phyloP scores from a whole-genome alignment of 2,113 vertebrate species.

The Hylia prasina region DNA sequence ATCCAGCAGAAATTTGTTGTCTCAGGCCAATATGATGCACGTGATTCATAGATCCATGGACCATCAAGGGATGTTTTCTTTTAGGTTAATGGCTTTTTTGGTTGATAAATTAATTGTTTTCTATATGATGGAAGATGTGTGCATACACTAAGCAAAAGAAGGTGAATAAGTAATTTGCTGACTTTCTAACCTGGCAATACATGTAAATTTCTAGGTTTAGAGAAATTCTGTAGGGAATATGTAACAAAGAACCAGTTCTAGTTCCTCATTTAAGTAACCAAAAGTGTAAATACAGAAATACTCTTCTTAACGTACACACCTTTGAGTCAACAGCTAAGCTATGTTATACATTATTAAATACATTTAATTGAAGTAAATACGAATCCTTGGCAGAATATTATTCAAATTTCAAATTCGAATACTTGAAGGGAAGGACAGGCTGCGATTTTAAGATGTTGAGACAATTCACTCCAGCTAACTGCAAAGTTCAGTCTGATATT shows the following conservation, averaged over 20 bases:
- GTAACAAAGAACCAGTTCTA: not conserved
- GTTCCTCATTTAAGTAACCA: not conserved
- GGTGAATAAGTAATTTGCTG: not conserved
- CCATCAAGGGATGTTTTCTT: not conserved
- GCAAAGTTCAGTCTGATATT: not conserved
- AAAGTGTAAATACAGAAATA: not conserved
- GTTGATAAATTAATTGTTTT: not conserved
- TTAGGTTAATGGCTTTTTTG: not conserved
- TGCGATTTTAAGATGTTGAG: not conserved
- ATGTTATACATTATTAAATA: not conserved
- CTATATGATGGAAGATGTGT: not conserved
- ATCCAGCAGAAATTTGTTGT: not conserved
- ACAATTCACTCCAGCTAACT: not conserved
- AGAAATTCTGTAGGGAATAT: not conserved
- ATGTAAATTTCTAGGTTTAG: not conserved
- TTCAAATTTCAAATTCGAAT: not conserved
- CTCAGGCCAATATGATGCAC: not conserved
- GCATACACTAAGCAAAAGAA: not conserved
- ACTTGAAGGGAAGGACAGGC: not conserved
- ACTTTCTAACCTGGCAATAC: not conserved
- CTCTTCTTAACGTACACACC: not conserved
- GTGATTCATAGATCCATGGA: accelerated
- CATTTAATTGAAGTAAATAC: not conserved
- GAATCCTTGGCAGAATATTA: not conserved
- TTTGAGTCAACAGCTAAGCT: not conserved